Percentiles rank a stretch among this genome's conserved stretches.
phyloP scores from a whole-genome alignment of 2,797 vertebrate genomes.

The Lacerta bilineata region DNA sequence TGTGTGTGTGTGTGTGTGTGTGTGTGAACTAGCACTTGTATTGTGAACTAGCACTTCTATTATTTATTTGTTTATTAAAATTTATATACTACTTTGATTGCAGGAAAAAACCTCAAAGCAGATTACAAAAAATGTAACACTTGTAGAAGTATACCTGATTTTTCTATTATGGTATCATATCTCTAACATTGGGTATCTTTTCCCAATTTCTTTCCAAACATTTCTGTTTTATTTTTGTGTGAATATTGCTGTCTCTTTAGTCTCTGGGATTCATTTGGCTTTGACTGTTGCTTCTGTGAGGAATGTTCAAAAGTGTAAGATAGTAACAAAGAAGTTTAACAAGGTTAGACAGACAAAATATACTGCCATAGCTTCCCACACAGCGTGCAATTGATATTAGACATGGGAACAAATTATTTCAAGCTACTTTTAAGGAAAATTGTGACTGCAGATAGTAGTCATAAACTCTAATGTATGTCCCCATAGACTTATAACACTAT shows the following conservation, averaged over 20 bases:
- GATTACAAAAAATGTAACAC: too few relatives aligned
- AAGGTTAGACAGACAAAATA: fast-evolving
- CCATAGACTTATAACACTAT: not conserved
- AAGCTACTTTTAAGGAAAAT: fast-evolving
- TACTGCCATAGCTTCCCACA: fast-evolving
- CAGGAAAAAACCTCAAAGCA: too few relatives aligned
- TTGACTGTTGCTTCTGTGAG: not conserved
- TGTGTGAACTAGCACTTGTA: too few relatives aligned
- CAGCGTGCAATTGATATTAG: not conserved
- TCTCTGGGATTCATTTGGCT: constrained; percentile 1
- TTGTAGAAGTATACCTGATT: too few relatives aligned
- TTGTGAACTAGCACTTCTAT: too few relatives aligned
- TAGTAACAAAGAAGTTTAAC: not conserved
- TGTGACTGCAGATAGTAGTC: not conserved
- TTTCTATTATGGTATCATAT: not conserved
- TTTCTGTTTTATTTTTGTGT: not conserved
- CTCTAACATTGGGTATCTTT: constrained; percentile 29
- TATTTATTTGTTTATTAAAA: too few relatives aligned
- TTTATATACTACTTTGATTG: too few relatives aligned
- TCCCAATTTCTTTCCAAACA: not conserved
- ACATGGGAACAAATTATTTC: not conserved
- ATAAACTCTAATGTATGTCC: not conserved
- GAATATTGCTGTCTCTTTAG: not conserved
- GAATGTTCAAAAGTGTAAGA: fast-evolving
- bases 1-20: too few relatives aligned